A percentile compares a stretch with the other conserved stretches of the same genome.
phyloP scores from a whole-genome alignment of 1,140 invertebrate genomes.

The Saccostrea cuccullata region DNA sequence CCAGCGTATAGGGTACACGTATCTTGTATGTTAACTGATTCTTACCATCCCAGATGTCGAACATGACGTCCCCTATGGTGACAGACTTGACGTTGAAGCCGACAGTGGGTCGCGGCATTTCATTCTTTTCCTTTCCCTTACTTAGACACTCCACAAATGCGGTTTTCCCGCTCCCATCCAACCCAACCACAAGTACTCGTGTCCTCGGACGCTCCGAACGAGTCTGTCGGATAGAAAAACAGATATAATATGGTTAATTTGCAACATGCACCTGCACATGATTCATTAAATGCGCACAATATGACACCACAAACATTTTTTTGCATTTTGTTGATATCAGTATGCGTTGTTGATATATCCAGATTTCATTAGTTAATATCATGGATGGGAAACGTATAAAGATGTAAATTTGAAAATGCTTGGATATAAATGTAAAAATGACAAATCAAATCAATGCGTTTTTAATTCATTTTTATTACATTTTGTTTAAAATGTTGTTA shows the following conservation, averaged over 20 bases:
- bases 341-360: neutral
- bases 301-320: neutral
- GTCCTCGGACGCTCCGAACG: conserved; percentile 17
- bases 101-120: conserved; percentile 34
- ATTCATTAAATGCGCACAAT: conserved; percentile 6
- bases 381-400: no score
- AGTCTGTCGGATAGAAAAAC: conserved; percentile 19
- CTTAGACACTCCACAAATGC: conserved; percentile 44
- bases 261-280: neutral
- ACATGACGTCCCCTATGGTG: conserved; percentile 13
- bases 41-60: conserved; percentile 50
- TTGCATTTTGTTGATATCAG: neutral
- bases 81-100: conserved; percentile 48
- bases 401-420: no score
- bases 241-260: neutral
- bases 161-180: conserved; percentile 47
- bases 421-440: no score
- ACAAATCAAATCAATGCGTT: no score
- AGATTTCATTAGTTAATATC: neutral
- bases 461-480: no score
- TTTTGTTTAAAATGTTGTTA: no score
- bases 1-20: no score
- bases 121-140: conserved; percentile 34
- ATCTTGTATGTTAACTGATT: neutral
- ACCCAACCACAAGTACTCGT: conserved; percentile 43